Conservation (phyloP, 1,140 invertebrate species). For the Sitophilus oryzae region DNA sequence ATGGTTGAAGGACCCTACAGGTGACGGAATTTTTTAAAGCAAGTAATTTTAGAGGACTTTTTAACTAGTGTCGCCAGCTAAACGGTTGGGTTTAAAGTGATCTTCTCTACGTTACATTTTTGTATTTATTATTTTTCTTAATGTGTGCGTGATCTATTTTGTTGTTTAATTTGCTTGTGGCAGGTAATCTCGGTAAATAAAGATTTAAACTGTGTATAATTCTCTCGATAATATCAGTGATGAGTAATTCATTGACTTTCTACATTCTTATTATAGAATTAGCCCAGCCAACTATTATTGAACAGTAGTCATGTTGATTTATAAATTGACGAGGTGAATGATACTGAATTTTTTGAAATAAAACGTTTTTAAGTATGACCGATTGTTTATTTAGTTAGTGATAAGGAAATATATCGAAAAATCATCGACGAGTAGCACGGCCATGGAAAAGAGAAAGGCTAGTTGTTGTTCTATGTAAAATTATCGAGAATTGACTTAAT, state of each 20-base stretch:
- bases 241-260: constrained; percentile 21
- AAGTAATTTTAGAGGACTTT: constrained; percentile 25
- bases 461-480: not conserved
- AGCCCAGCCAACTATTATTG: constrained; percentile 21
- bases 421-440: not conserved
- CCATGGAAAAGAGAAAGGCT: constrained; percentile 12
- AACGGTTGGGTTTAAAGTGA: constrained; percentile 31
- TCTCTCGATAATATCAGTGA: constrained; percentile 10
- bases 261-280: constrained; percentile 29
- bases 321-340: not conserved
- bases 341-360: constrained; percentile 6
- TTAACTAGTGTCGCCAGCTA: constrained; percentile 23
- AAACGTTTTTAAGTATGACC: constrained; percentile 6
- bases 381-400: not conserved
- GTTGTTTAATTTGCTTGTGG: constrained; percentile 32
- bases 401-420: not conserved
- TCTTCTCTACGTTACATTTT: constrained; percentile 33
- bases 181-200: constrained; percentile 29
- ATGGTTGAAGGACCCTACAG: constrained; percentile 88
- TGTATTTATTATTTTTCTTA: constrained; percentile 37
- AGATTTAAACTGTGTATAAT: constrained; percentile 38
- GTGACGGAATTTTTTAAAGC: constrained; percentile 65
- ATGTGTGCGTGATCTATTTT: constrained; percentile 39
- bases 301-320: constrained; percentile 26
- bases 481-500: not conserved